A percentile compares a stretch with the other conserved stretches of the same genome.
Evolutionary conservation across 2,113 vertebrate species (phyloP).

Genomic region (Syrmaticus mikado): DNA sequence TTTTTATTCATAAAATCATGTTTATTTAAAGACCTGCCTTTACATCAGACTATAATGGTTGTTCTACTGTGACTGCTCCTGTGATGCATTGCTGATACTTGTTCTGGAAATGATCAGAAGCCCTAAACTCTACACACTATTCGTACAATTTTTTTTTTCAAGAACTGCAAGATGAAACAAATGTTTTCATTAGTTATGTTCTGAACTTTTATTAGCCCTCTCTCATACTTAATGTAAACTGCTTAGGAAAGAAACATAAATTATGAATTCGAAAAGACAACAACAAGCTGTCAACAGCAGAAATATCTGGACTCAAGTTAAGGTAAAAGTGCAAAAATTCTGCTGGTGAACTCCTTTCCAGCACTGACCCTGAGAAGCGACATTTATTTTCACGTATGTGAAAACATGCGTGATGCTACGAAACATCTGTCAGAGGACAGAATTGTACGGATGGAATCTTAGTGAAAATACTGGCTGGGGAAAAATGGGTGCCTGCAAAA

Average conservation of each 20-base stretch:
- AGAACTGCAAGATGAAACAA: background rate
- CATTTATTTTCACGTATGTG: accelerated
- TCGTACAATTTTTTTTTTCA: background rate
- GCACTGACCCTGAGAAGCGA: background rate
- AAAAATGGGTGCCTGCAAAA: background rate
- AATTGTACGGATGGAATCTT: background rate
- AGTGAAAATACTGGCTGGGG: background rate
- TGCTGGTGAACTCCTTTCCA: background rate
- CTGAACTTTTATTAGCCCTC: background rate
- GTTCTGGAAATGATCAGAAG: background rate
- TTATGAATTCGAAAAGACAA: too few relatives aligned
- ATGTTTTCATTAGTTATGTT: background rate
- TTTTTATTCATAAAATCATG: background rate
- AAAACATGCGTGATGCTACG: background rate
- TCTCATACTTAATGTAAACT: background rate
- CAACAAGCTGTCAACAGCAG: background rate
- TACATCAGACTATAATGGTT: background rate
- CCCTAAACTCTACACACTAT: background rate
- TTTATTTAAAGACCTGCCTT: background rate
- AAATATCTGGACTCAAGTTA: background rate
- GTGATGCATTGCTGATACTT: background rate
- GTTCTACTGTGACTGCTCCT: background rate
- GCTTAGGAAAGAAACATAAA: background rate
- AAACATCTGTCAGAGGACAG: background rate
- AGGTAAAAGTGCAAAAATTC: background rate